Percentiles rank a stretch among this genome's conserved stretches.
Conservation (phyloP, 1,140 invertebrate genomes). For the Bombus consobrinus region DNA sequence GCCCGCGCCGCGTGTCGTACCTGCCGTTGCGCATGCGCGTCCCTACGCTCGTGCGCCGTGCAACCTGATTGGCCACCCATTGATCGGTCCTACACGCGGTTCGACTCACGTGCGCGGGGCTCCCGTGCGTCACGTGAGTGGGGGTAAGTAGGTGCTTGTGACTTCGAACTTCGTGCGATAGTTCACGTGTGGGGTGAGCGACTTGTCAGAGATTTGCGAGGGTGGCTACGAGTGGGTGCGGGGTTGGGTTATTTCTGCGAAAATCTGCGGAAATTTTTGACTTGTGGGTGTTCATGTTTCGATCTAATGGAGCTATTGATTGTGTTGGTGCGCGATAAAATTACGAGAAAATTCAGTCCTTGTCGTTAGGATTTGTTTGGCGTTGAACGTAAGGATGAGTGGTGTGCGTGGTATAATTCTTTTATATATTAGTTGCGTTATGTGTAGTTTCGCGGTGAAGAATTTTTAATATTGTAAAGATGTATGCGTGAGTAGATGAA, state of each 20-base stretch:
- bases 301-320: background rate
- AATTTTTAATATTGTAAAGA: too few relatives aligned
- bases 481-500: too few relatives aligned
- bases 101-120: slow-evolving; percentile 18
- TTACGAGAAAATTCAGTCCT: background rate
- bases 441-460: background rate
- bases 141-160: too few relatives aligned
- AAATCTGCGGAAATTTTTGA: background rate
- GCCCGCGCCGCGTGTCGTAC: slow-evolving; percentile 29
- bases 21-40: slow-evolving; percentile 15
- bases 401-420: background rate
- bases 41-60: background rate
- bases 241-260: background rate
- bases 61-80: slow-evolving; percentile 17
- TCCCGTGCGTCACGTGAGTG: too few relatives aligned
- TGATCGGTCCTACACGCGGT: slow-evolving; percentile 32
- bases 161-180: background rate
- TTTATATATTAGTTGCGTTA: background rate
- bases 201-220: background rate
- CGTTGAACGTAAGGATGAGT: too few relatives aligned
- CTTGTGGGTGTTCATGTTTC: background rate
- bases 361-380: background rate
- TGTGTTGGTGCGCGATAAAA: too few relatives aligned
- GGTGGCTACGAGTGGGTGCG: background rate
- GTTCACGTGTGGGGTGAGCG: background rate